Conservation (phyloP, 2,888 invertebrate species). For the Tachystola acroxantha region DNA sequence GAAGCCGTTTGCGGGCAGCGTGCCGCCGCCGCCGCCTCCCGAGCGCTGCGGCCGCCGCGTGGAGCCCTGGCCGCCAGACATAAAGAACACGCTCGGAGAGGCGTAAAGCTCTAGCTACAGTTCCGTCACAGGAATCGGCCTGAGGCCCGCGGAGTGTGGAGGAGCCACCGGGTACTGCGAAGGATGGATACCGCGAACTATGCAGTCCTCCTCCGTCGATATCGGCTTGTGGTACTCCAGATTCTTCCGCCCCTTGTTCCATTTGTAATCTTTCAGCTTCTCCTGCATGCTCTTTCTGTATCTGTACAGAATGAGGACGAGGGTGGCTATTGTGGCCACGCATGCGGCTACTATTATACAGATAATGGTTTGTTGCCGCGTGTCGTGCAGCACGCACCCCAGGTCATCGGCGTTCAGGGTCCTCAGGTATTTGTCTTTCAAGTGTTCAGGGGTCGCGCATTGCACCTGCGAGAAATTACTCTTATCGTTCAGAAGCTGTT, state of each 20-base stretch:
- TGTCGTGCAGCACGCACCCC: slow-evolving; percentile 89
- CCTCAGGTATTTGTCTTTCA: slow-evolving; percentile 83
- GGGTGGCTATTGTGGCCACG: slow-evolving; percentile 83
- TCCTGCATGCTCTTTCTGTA: slow-evolving; percentile 90
- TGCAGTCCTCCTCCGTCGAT: slow-evolving; percentile 90
- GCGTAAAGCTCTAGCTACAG: slow-evolving; percentile 98
- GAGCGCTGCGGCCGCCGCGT: slow-evolving; percentile 70
- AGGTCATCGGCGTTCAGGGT: slow-evolving; percentile 86
- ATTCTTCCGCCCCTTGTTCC: slow-evolving; percentile 89
- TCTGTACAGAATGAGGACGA: slow-evolving; percentile 86
- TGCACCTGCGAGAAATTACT: slow-evolving; percentile 84
- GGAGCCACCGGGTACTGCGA: slow-evolving; percentile 73
- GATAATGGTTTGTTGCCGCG: slow-evolving; percentile 87
- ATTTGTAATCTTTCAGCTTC: slow-evolving; percentile 89
- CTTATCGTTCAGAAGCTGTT: slow-evolving; percentile 82
- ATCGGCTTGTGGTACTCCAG: slow-evolving; percentile 94
- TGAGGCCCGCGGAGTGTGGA: slow-evolving; percentile 68
- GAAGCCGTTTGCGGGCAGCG: slow-evolving; percentile 85
- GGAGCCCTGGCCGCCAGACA: slow-evolving; percentile 80
- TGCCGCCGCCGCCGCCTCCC: slow-evolving; percentile 75
- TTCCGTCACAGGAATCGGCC: slow-evolving; percentile 92
- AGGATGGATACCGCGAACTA: slow-evolving; percentile 81
- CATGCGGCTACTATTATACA: slow-evolving; percentile 86
- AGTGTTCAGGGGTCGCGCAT: slow-evolving; percentile 84
- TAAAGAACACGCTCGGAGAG: slow-evolving; percentile 89